Base-by-base conservation (phyloP, 2,888 invertebrate species). In the Chrysolina americana region DNA sequence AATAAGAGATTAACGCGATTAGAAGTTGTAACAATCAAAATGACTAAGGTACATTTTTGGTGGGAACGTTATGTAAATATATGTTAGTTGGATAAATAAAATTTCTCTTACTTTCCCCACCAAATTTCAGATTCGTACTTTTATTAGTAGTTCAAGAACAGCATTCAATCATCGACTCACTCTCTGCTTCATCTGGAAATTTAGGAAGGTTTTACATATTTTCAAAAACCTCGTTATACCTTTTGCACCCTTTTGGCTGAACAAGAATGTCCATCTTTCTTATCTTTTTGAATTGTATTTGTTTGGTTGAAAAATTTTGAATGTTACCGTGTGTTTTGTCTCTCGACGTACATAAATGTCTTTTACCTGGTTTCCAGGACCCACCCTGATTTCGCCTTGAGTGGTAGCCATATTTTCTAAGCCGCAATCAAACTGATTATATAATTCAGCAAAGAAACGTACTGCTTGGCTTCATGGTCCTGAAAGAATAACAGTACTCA, bases 381-480 rank as follows among this genome's bases (percentile, higher is more conserved):
- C 93, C 91, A 93, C 92, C 91, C 93, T 91, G 89, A 93, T 93
- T 90, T 93, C 93, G 90, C 93, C 93, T 90, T 93, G 93, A 89
- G 93, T 92, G 88, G 92, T 92, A 88, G 93, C 92, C 83, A 81
- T 81, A 48, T 65, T 73, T 68, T 53, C 21, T 13, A 53, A 53
- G 19, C 36, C 15, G 23, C 10, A n/a, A 59, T 59, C 47, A 15
- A 47, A 2, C 8, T 13, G 23, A 59, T n/a, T 59, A 15, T 23
- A n/a, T 36, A 10, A n/a, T 36, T 59, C 59, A 59, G 59, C n/a
- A 36, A 59, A 28, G 28, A 17, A 36, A 23, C 28, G 9, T 6
- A n/a, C 15, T 59, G 17, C 6, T n/a, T 15, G 23, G 23, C 59
- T 8, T 15, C 59, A 59, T 59, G 23, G 23, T 59, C 28, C 59